Evolutionary conservation across 2,888 invertebrate species (phyloP).

Genomic region (Beris chalybata): DNA sequence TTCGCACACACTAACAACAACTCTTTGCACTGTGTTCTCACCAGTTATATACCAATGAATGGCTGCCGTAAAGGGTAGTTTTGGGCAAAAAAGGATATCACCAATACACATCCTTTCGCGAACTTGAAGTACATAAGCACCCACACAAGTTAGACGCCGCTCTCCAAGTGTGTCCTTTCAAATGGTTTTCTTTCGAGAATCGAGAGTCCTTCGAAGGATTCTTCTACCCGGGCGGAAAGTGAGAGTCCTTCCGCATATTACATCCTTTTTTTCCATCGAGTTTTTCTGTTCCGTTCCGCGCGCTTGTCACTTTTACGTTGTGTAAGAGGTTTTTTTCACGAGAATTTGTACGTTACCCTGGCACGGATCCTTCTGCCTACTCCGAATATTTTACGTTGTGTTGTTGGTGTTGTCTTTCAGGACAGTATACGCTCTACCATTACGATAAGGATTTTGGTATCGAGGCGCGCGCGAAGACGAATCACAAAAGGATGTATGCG

Average conservation of each 20-base stretch:
- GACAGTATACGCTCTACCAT: constrained; percentile 2
- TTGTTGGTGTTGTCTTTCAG: constrained; percentile 15
- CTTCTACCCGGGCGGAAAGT: constrained; percentile 9
- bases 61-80: constrained; percentile 13
- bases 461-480: constrained; percentile 26
- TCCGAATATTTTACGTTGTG: constrained; percentile 21
- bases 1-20: constrained; percentile 10
- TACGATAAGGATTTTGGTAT: constrained; percentile 20
- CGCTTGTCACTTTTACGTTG: not conserved
- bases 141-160: no score
- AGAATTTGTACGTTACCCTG: not conserved
- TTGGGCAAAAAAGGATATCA: constrained; percentile 9
- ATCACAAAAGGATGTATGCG: constrained; percentile 37
- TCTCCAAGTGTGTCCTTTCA: no score
- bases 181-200: no score
- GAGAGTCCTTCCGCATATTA: constrained; percentile 18
- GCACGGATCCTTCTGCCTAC: not conserved
- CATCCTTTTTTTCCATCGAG: constrained; percentile 6
- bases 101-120: not conserved
- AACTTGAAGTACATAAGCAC: not conserved
- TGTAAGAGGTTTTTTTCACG: no score
- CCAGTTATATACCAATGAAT: constrained; percentile 2
- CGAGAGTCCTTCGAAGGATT: not conserved
- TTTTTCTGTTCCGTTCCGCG: constrained; percentile 10
- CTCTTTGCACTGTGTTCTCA: constrained; percentile 5